phyloP scores from a whole-genome alignment of 1,140 invertebrate genomes.

The Penaeus indicus region DNA sequence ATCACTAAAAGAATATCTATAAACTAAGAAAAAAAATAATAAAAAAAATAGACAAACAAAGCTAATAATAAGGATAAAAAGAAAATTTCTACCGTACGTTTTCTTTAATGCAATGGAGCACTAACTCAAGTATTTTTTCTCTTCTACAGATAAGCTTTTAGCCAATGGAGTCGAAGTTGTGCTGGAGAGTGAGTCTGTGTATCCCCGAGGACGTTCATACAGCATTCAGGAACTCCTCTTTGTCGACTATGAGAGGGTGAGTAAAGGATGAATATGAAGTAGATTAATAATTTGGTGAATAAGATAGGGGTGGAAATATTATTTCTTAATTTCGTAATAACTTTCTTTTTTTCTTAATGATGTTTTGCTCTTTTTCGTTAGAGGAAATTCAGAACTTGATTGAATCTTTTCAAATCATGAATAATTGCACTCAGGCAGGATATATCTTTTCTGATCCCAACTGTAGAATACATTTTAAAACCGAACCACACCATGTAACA shows the following conservation, averaged over 20 bases:
- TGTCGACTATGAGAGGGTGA: conserved; percentile 51
- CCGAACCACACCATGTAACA: too few relatives aligned
- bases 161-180: conserved; percentile 47
- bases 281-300: too few relatives aligned
- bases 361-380: too few relatives aligned
- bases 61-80: background rate
- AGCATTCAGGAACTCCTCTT: conserved; percentile 44
- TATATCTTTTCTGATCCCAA: too few relatives aligned
- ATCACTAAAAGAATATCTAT: background rate
- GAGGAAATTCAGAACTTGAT: too few relatives aligned
- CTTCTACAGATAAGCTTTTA: conserved; percentile 41
- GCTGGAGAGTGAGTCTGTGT: conserved; percentile 9
- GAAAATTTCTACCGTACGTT: too few relatives aligned
- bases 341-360: too few relatives aligned
- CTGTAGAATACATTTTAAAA: too few relatives aligned
- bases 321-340: too few relatives aligned
- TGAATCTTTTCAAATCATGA: too few relatives aligned
- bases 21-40: background rate
- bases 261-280: background rate
- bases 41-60: background rate
- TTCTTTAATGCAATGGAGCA: background rate
- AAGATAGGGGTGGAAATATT: too few relatives aligned
- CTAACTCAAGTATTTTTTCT: background rate
- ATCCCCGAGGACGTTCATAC: conserved; percentile 39
- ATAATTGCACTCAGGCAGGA: too few relatives aligned